phyloP scores from a whole-genome alignment of 2,797 vertebrate species.

The Rhodeus uyekii region DNA sequence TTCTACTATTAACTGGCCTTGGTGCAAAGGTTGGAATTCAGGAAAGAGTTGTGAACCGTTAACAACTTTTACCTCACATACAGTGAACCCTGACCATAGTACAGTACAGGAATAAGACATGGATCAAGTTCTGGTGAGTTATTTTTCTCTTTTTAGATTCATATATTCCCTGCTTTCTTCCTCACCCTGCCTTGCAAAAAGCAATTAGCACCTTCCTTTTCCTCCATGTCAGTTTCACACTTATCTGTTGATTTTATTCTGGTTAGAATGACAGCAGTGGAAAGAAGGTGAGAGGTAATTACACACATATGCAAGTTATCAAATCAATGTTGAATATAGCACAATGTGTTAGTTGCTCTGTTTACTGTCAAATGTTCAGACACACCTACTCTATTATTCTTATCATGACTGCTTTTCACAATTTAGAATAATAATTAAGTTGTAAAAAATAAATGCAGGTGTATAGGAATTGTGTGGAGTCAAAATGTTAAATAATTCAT shows the following conservation, averaged over 20 bases:
- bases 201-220: not conserved
- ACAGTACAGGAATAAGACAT: slow-evolving; percentile 19
- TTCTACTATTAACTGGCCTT: not conserved
- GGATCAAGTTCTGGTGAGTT: slow-evolving; percentile 55
- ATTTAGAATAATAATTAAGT: not conserved
- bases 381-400: not conserved
- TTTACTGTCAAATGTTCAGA: not conserved
- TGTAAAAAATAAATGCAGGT: not conserved
- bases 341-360: not conserved
- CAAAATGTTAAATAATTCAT: too few relatives aligned
- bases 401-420: not conserved
- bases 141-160: not conserved
- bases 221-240: not conserved
- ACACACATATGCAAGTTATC: not conserved
- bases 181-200: not conserved
- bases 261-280: not conserved
- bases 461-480: not conserved
- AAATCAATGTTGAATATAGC: slow-evolving; percentile 16
- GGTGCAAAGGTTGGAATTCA: slow-evolving; percentile 54
- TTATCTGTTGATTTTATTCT: slow-evolving; percentile 21
- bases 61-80: not conserved
- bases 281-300: not conserved
- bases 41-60: not conserved
- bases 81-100: not conserved
- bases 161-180: not conserved